Conservation (phyloP, 2,888 invertebrate species). For the Heliconius cydno region DNA sequence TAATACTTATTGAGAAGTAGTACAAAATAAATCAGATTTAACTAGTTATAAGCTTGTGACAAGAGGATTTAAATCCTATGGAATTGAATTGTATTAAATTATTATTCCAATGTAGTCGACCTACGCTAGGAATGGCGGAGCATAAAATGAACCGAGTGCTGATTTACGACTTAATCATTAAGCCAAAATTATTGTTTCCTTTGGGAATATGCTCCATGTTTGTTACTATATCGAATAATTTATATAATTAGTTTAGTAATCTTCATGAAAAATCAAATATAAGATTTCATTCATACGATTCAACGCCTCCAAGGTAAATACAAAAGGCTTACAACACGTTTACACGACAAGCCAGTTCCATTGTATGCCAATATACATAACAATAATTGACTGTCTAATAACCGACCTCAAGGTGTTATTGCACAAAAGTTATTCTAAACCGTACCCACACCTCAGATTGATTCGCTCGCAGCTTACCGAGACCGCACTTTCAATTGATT, state of each 20-base stretch:
- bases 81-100: conserved; percentile 28
- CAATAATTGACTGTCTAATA: conserved; percentile 51
- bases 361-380: conserved; percentile 52
- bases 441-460: conserved; percentile 53
- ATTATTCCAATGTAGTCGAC: conserved; percentile 53
- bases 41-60: conserved; percentile 12
- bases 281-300: conserved; percentile 20
- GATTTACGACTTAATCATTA: conserved; percentile 54
- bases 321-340: conserved; percentile 54
- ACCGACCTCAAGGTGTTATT: conserved; percentile 64
- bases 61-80: conserved; percentile 24
- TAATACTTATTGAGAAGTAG: not conserved
- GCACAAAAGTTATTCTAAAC: conserved; percentile 65
- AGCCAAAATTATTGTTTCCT: conserved; percentile 30
- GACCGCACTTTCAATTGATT: conserved; percentile 37
- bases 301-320: conserved; percentile 50
- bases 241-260: conserved; percentile 18
- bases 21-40: conserved; percentile 18
- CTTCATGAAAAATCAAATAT: conserved; percentile 16
- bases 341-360: conserved; percentile 55
- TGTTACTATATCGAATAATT: conserved; percentile 4
- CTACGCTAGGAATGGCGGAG: conserved; percentile 58
- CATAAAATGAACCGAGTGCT: conserved; percentile 60
- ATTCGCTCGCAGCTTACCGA: conserved; percentile 32
- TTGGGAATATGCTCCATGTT: not conserved